Percentiles rank a stretch among this genome's conserved stretches.
phyloP scores from a whole-genome alignment of 2,797 vertebrate species.

The Momotus momota region DNA sequence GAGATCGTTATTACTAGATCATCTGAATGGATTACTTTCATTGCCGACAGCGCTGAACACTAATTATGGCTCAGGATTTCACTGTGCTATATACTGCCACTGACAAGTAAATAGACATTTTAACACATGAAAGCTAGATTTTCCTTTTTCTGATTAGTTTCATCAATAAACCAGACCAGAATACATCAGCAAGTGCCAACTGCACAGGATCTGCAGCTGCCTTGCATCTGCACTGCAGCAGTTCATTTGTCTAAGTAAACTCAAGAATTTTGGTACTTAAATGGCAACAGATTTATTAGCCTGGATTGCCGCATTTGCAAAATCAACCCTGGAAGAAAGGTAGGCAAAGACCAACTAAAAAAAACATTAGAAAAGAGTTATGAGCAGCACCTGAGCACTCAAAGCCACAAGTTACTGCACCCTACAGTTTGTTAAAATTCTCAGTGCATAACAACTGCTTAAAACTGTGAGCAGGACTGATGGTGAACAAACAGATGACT shows the following conservation, averaged over 20 bases:
- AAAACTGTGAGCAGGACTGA: background rate
- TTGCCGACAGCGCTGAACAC: background rate
- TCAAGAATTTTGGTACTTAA: background rate
- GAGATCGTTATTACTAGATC: background rate
- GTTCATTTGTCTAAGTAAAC: constrained; percentile 27
- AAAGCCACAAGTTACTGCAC: background rate
- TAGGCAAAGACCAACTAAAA: background rate
- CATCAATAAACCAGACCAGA: constrained; percentile 4
- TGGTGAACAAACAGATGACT: background rate
- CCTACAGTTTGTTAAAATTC: background rate
- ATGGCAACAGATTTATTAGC: background rate
- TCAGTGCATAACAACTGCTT: background rate
- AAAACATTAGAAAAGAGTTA: background rate
- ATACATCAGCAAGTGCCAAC: background rate
- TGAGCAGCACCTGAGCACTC: background rate
- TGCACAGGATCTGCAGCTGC: background rate
- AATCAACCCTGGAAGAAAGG: background rate
- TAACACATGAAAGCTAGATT: background rate
- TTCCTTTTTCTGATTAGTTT: background rate
- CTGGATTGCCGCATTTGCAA: background rate
- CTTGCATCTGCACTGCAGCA: constrained; percentile 16
- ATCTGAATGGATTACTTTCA: background rate
- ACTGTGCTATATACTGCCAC: background rate
- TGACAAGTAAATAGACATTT: background rate
- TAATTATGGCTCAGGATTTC: background rate